phyloP scores from a whole-genome alignment of 2,113 vertebrate species.

The Pangasianodon hypophthalmus region DNA sequence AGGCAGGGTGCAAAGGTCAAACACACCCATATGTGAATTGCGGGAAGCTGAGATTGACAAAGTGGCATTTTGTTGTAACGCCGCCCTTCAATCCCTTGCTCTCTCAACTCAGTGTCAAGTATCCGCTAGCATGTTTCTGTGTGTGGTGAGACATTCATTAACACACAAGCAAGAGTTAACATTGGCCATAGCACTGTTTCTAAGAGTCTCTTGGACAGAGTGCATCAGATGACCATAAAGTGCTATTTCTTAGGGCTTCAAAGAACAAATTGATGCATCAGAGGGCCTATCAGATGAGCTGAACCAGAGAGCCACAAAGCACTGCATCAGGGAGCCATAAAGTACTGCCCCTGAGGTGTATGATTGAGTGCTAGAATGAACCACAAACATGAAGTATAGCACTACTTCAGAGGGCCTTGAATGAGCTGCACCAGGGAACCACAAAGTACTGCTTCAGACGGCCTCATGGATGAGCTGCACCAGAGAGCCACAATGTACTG shows the following conservation, averaged over 20 bases:
- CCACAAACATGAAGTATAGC: background rate
- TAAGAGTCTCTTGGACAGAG: background rate
- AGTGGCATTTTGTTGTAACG: slow-evolving; percentile 37
- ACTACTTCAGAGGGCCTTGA: background rate
- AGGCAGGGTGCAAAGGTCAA: slow-evolving; percentile 52
- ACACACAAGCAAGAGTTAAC: slow-evolving; percentile 39
- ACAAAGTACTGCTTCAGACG: background rate
- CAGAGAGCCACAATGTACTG: background rate
- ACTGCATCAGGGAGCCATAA: too few species aligned
- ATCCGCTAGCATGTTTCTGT: slow-evolving; percentile 36
- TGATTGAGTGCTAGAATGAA: background rate
- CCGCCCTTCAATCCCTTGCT: slow-evolving; percentile 17
- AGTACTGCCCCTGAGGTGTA: background rate
- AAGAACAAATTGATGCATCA: background rate
- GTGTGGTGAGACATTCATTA: slow-evolving; percentile 51
- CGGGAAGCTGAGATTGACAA: slow-evolving; percentile 40
- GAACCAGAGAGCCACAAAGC: background rate
- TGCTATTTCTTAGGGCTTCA: background rate
- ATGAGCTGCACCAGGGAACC: background rate
- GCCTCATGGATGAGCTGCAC: background rate
- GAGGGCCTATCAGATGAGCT: background rate
- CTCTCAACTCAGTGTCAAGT: slow-evolving; percentile 19
- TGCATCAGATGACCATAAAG: background rate
- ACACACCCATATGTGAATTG: slow-evolving; percentile 57
- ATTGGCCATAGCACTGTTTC: background rate